Base-by-base conservation (phyloP, 2,797 vertebrate genomes). In the Hyperoplus immaculatus region DNA sequence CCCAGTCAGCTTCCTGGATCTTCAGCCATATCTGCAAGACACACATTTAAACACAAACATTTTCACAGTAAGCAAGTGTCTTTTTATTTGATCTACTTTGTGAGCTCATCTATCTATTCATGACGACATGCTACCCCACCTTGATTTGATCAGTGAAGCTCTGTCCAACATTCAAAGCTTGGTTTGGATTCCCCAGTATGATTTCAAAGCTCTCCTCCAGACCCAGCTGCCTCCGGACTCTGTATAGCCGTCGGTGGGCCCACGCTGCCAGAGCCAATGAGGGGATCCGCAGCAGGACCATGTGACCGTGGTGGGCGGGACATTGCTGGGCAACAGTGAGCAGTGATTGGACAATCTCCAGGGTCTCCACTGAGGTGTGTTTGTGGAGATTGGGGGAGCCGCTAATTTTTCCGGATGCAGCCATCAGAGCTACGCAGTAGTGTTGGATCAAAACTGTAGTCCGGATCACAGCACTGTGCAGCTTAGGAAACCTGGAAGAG, bases 381-480 rank as follows among this genome's bases (percentile, higher is more conserved):
- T 97, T 98, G 94, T 98, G 97, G 90, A 99, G 97, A 78, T 88
- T 88, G 73, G 86, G 88, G 4, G 86, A 85, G 80, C 83, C 50
- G 65, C 95, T 93, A 0, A 96, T 93, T 80, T 95, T 95, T 61
- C 97, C 97, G 0, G 97, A 96, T 3, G 94, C 95, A 0, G 96
- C 97, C 97, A 99, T 97, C 94, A 99, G 94, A 43, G 98, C 98
- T 18, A 98, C 89, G 1, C 97, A 96, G 50, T 99, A 99, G 92
- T 99, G 98, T 41, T 98, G 97, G 78, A 99, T 95, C 45, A 99
- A 95, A 55, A 98, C 96, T 64, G 97, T 97, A 4, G 97, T 99
- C 60, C 98, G 94, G 89, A 99, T 98, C 82, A 99, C 97, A 5
- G 97, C 95, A n/a, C 97, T 99, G 93, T 99, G 98, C 78, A 99